Conservation (phyloP, 2,888 invertebrate genomes). For the Rhabditophanes sp. region DNA sequence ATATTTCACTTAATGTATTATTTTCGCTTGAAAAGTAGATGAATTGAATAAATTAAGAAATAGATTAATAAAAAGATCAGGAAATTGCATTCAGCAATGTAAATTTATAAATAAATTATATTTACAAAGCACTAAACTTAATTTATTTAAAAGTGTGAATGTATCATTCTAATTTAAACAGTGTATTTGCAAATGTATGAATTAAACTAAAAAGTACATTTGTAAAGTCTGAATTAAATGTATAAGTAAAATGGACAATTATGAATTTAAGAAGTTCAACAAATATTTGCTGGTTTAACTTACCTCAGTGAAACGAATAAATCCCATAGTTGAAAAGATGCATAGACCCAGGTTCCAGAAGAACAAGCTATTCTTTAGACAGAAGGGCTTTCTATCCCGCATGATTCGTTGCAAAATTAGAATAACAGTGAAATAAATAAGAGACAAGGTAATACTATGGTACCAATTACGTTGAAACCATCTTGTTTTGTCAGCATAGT, state of each 20-base stretch:
- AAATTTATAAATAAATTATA: background rate
- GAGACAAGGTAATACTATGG: constrained; percentile 46
- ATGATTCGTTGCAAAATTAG: constrained; percentile 45
- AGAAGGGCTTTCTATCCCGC: constrained; percentile 44
- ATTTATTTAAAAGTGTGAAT: background rate
- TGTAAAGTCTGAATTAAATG: constrained; percentile 1
- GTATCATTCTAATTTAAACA: background rate
- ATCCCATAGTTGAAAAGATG: constrained; percentile 48
- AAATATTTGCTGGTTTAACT: background rate
- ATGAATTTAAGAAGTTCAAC: background rate
- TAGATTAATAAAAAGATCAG: too few relatives aligned
- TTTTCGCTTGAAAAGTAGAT: too few relatives aligned
- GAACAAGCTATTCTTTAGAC: constrained; percentile 44
- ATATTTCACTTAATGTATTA: too few relatives aligned
- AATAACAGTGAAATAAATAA: constrained; percentile 45
- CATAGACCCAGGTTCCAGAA: constrained; percentile 48
- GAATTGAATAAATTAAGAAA: too few relatives aligned
- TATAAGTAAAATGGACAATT: background rate
- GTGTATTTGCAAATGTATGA: background rate
- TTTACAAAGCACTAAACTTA: constrained; percentile 1
- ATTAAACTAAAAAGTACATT: background rate
- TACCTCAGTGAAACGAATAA: constrained; percentile 40
- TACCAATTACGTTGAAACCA: constrained; percentile 55
- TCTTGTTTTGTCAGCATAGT: constrained; percentile 17
- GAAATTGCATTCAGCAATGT: too few relatives aligned